Conservation (phyloP, 2,888 invertebrate genomes). For the Meta bourneti region DNA sequence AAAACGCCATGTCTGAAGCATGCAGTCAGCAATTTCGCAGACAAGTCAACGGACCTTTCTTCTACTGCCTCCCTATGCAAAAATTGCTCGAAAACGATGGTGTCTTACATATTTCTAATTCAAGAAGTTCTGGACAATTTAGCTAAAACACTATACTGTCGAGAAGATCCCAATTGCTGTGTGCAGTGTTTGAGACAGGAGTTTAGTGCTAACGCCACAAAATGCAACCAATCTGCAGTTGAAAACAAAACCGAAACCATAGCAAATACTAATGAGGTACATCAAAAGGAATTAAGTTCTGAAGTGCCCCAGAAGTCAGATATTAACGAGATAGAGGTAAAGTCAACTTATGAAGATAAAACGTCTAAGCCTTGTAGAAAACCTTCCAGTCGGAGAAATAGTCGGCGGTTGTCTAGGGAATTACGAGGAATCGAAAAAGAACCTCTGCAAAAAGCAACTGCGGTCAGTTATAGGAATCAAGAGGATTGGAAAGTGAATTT, state of each 20-base stretch:
- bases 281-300: neutral
- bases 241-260: neutral
- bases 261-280: too few relatives aligned
- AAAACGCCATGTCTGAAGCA: slow-evolving; percentile 32
- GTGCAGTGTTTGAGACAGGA: slow-evolving; percentile 17
- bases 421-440: neutral
- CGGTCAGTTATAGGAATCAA: neutral
- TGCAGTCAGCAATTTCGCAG: neutral
- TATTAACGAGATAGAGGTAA: neutral
- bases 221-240: neutral
- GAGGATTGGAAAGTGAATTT: slow-evolving; percentile 19
- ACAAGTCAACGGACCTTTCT: neutral
- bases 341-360: neutral
- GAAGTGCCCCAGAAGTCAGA: neutral
- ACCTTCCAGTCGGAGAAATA: slow-evolving; percentile 6
- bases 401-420: slow-evolving; percentile 23
- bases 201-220: neutral
- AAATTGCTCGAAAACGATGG: slow-evolving; percentile 19
- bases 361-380: neutral
- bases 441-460: neutral
- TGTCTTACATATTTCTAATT: slow-evolving; percentile 22
- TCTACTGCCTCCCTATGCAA: neutral
- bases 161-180: neutral
- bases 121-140: slow-evolving; percentile 32
- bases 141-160: neutral